Evolutionary conservation across 2,113 vertebrate genomes (phyloP).

Genomic region (Hylia prasina): DNA sequence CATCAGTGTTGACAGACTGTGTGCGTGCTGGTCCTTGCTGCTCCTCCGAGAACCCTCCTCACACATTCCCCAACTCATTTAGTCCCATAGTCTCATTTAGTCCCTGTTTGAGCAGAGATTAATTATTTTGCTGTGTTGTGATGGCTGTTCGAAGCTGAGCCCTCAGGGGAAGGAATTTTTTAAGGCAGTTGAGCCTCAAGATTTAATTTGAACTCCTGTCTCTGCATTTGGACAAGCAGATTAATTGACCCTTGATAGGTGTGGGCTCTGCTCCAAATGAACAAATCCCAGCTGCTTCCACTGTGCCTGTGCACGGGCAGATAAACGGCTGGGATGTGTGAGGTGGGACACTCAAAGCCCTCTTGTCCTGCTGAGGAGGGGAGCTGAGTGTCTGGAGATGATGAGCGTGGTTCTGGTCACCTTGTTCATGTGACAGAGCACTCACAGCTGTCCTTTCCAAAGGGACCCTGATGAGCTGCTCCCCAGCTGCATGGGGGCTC

Average conservation of each 20-base stretch:
- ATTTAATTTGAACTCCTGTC: background rate
- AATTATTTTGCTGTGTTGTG: background rate
- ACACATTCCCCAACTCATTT: background rate
- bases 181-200: background rate
- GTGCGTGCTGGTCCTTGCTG: fast-evolving
- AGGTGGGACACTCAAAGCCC: background rate
- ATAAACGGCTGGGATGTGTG: fast-evolving
- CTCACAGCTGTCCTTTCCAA: background rate
- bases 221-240: background rate
- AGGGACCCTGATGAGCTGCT: fast-evolving
- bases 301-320: background rate
- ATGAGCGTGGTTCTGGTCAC: background rate
- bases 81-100: background rate
- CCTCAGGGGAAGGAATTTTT: background rate
- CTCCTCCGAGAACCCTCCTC: background rate
- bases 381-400: fast-evolving
- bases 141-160: background rate
- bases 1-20: background rate
- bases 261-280: background rate
- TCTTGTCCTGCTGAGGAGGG: background rate
- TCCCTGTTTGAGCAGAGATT: background rate
- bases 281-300: background rate
- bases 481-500: background rate
- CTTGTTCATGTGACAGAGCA: background rate
- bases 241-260: background rate